A percentile compares a stretch with the other conserved stretches of the same genome.
These are phyloP conservation scores for Eulemur macaco DNA, from an alignment of 2,113 vertebrate genomes.

Conservation along the genomic window DNA sequence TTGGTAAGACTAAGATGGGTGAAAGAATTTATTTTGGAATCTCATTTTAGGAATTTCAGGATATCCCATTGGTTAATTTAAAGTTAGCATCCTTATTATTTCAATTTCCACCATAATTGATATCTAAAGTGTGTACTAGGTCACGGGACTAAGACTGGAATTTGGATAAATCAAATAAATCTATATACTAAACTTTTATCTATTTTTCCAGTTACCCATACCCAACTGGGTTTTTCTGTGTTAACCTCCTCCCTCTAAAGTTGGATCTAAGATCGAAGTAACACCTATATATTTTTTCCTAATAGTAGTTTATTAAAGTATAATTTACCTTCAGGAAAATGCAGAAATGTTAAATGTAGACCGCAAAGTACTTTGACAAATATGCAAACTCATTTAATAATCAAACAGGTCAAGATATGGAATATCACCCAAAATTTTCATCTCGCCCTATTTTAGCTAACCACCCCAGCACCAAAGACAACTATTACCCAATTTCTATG, in stretches of 20 bases:
- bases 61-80: neutral
- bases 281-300: neutral
- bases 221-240: neutral
- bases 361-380: neutral
- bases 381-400: neutral
- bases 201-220: neutral
- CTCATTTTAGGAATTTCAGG: neutral
- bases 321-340: neutral
- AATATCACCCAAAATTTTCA: neutral
- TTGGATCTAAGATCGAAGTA: neutral
- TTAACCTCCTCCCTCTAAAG: neutral
- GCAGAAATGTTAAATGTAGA: neutral
- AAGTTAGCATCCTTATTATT: neutral
- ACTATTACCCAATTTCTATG: neutral
- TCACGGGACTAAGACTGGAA: neutral
- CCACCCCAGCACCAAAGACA: neutral
- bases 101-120: neutral
- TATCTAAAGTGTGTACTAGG: neutral
- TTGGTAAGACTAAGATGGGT: neutral
- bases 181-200: neutral
- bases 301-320: neutral
- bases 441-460: neutral
- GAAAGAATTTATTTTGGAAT: neutral
- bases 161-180: neutral
- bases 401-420: neutral